phyloP scores from a whole-genome alignment of 2,113 vertebrate species.

The Aldabrachelys gigantea region DNA sequence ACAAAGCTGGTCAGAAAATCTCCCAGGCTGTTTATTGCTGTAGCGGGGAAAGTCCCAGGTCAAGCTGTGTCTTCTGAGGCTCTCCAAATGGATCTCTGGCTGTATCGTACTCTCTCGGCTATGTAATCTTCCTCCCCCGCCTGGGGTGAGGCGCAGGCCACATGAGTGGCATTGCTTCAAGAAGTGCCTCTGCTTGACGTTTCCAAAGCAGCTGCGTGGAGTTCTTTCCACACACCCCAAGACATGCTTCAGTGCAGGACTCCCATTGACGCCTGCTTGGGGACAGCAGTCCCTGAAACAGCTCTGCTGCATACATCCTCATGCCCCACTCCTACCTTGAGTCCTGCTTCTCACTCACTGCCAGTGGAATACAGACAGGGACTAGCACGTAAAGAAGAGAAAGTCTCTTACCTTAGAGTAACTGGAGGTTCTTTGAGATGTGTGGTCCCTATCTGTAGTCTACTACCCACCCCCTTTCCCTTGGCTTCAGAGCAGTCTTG shows the following conservation, averaged over 20 bases:
- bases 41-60: not conserved
- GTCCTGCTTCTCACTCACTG: too few relatives aligned
- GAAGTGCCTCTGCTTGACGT: not conserved
- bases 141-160: too few relatives aligned
- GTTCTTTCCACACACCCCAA: too few relatives aligned
- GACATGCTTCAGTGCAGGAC: too few relatives aligned
- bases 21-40: not conserved
- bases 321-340: too few relatives aligned
- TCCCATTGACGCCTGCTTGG: not conserved
- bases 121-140: not conserved
- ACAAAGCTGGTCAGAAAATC: not conserved
- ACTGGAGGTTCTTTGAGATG: not conserved
- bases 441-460: not conserved
- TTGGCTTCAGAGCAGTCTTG: not conserved
- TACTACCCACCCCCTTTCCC: not conserved
- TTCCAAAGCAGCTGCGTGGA: too few relatives aligned
- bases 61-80: not conserved
- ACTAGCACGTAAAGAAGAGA: not conserved
- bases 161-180: too few relatives aligned
- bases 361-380: too few relatives aligned
- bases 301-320: not conserved
- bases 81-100: not conserved
- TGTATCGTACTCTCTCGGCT: not conserved
- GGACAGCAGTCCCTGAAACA: not conserved
- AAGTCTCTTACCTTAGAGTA: not conserved